A percentile compares a stretch with the other conserved stretches of the same genome.
Evolutionary conservation across 2,113 vertebrate genomes (phyloP).

Genomic region (Peromyscus maniculatus): DNA sequence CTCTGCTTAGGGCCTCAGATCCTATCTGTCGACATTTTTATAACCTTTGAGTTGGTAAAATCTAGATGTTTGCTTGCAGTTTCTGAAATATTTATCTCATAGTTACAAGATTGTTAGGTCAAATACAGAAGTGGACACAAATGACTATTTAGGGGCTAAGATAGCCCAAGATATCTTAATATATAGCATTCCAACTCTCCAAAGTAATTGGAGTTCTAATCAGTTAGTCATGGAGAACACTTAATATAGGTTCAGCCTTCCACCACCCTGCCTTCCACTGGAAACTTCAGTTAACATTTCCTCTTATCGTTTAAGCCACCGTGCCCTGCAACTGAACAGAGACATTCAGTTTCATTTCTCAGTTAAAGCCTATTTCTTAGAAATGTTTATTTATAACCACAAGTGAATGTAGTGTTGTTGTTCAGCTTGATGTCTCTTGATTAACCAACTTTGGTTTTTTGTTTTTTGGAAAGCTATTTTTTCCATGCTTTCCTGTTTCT

Average conservation of each 20-base stretch:
- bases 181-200: background rate
- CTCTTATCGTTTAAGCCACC: background rate
- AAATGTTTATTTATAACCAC: background rate
- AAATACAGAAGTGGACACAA: background rate
- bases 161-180: background rate
- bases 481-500: background rate
- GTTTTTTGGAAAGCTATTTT: background rate
- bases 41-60: background rate
- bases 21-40: background rate
- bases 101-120: background rate
- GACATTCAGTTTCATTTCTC: background rate
- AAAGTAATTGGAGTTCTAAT: background rate
- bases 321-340: background rate
- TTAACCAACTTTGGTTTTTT: background rate
- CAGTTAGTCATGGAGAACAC: background rate
- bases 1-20: background rate
- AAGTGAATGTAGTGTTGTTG: background rate
- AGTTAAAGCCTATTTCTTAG: background rate
- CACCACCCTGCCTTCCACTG: background rate
- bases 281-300: background rate
- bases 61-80: background rate
- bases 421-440: background rate
- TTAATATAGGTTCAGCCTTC: background rate
- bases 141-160: background rate
- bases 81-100: background rate